Base-by-base conservation (phyloP, 1,140 invertebrate species). In the Holcopasites calliopsidis region DNA sequence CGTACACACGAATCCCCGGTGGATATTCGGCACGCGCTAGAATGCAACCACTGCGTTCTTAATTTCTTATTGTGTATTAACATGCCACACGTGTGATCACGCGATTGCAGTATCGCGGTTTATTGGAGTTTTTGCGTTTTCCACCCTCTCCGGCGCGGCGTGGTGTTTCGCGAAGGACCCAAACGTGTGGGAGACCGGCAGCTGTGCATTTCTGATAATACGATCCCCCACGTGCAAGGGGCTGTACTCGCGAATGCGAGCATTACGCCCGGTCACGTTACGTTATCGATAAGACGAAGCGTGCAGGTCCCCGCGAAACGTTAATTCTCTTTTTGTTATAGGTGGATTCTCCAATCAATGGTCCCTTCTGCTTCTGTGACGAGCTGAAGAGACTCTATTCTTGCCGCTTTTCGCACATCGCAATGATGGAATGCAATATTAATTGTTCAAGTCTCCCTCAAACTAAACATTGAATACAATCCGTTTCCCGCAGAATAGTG, bases 61-160 rank as follows among this genome's bases (percentile, higher is more conserved):
- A 87, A 88, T 88, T 88, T 88, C 87, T 88, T 88, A 88, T 88
- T 88, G 87, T 88, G 73, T 87, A 87, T 88, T 88, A 88, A 87
- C 87, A 88, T 88, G 87, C 87, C 85, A 88, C 87, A 88, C 87
- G 86, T 88, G 83, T 87, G 85, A 88, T 88, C 87, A 88, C 87
- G 87, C 87, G 82, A 88, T n/a, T 72, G 68, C 71, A 85, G 85
- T 89, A 89, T 89, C 77, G 85, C 84, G 64, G 74, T 82, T 83
- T 18, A 18, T n/a, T 69, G 79, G 85, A 86, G 82, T 83, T 88
- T 89, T 81, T 66, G n/a, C n/a, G 66, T 84, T 83, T 84, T 84
- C 52, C 35, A 38, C 33, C 70, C 21, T 16, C 38, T 1, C 6
- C 7, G 35, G 11, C 57, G 7, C 23, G 11, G 26, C 28, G 4